A percentile compares a stretch with the other conserved stretches of the same genome.
phyloP scores from a whole-genome alignment of 2,888 invertebrate genomes.

The Drosophila colorata region DNA sequence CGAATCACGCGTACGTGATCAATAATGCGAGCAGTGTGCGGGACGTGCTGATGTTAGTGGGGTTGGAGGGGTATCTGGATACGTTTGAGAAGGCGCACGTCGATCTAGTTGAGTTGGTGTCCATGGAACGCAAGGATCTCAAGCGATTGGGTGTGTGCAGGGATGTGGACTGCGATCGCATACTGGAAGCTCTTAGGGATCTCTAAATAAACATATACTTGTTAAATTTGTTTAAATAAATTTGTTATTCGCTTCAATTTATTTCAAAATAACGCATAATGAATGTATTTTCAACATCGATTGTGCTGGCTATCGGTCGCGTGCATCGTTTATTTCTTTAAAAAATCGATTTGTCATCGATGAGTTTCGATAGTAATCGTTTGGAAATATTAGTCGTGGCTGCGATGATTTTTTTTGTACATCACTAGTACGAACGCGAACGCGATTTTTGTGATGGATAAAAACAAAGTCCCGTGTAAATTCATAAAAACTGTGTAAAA shows the following conservation, averaged over 20 bases:
- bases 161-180: not conserved
- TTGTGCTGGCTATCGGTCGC: not conserved
- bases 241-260: not conserved
- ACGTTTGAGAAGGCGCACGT: not conserved
- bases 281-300: not conserved
- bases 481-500: constrained; percentile 62
- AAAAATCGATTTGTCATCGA: constrained; percentile 8
- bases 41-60: not conserved
- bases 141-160: not conserved
- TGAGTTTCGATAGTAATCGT: constrained; percentile 37
- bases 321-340: constrained; percentile 2
- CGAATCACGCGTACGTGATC: not conserved
- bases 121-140: not conserved
- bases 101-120: not conserved
- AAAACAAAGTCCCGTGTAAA: constrained; percentile 76
- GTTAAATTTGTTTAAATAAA: not conserved
- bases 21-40: not conserved
- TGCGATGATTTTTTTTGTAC: constrained; percentile 48
- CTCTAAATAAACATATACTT: not conserved
- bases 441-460: constrained; percentile 74
- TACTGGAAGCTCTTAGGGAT: not conserved
- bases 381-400: constrained; percentile 12
- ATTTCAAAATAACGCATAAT: no score
- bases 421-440: constrained; percentile 59
- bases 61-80: not conserved